These are phyloP conservation scores for Epinotia demarniana DNA, from an alignment of 2,888 invertebrate genomes.

Conservation along the genomic window DNA sequence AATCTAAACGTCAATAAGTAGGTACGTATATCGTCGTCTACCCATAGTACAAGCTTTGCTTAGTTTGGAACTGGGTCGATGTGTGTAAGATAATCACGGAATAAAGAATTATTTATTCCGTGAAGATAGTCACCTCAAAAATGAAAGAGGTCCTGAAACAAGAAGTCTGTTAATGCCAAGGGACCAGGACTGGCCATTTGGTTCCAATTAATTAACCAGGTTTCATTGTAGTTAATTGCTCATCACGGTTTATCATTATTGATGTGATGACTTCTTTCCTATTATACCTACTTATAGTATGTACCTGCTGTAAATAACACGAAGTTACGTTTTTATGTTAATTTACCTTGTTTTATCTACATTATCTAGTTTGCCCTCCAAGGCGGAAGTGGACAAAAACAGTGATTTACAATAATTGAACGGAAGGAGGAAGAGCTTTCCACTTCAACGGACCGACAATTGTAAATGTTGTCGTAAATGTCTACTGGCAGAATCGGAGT, in stretches of 20 bases:
- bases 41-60: no score
- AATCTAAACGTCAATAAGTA: no score
- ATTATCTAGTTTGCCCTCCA: constrained; percentile 10
- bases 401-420: constrained; percentile 13
- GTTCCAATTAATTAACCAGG: no score
- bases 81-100: no score
- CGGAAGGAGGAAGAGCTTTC: constrained; percentile 35
- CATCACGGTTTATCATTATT: not conserved
- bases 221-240: no score
- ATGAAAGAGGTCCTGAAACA: no score
- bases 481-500: not conserved
- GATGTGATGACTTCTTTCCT: not conserved
- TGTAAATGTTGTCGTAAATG: constrained; percentile 12
- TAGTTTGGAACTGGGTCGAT: no score
- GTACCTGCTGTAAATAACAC: not conserved
- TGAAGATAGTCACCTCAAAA: no score
- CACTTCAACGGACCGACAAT: constrained; percentile 10
- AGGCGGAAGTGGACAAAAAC: constrained; percentile 28
- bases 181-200: no score
- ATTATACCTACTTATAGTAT: not conserved
- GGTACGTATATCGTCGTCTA: no score
- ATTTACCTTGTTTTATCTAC: not conserved
- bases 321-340: not conserved
- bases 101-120: no score
- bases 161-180: no score